Evolutionary conservation across 2,797 vertebrate genomes (phyloP), one percentile per base, ranked within the genome.

Genomic region (Sarcoramphus papa): DNA sequence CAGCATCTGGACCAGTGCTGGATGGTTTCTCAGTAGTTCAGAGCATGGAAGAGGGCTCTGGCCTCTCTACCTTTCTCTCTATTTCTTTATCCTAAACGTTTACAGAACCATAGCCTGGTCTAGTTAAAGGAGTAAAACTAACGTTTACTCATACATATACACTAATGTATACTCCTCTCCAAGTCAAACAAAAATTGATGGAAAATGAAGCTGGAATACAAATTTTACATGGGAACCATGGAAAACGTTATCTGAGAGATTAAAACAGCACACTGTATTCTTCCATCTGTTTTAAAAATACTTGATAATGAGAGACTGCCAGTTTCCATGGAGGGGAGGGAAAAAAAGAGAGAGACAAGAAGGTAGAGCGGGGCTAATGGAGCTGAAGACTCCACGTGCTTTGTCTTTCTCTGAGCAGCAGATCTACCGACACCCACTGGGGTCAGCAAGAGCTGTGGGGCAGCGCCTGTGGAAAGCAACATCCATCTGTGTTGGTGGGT

Each of bases 271-370:
- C 64, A 43, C 8, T 50, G 43, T 62, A 35, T 47, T 87, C 85
- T 88, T 81, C 76, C 43, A 41, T 94, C 92, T 83, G 69, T 81
- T 88, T 95, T 83, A 75, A 84, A 93, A 94, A 90, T 94, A 82
- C 60, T 88, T 81, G 41, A 24, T 89, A 64, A 92, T 50, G 59
- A 89, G 64, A 76, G 50, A 48, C 50, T 92, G 88, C 31, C 85
- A 69, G 92, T 96, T 92, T 88, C 89, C 81, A 85, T 95, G 91
- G 89, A 89, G 59, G 91, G 77, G 40, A 87, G 50, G 35, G 72
- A 76, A 62, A 37, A 30, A 37, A 25, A 63, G 68, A 53, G 57
- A 22, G 70, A 67, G 47, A 27, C 3, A 14, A 67, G 72, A 76
- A 84, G 78, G 75, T 43, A 30, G 84, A 74, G 31, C 0, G 0